Percentiles rank a stretch among this genome's conserved stretches.
Evolutionary conservation across 2,888 invertebrate genomes (phyloP).

Genomic region (Melinaea menophilus): DNA sequence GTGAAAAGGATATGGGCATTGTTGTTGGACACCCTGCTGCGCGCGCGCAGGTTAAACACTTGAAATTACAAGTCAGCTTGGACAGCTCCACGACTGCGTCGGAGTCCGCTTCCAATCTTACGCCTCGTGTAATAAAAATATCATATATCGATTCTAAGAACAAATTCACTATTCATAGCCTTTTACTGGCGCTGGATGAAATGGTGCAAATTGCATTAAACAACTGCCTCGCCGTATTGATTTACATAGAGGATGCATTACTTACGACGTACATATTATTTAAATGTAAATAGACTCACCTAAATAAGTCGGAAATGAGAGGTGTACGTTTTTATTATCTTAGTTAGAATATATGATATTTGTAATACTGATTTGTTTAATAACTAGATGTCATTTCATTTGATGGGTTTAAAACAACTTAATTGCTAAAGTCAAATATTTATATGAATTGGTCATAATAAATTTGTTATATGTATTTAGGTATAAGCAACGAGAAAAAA

Average conservation of each 20-base stretch:
- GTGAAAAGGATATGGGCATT: slow-evolving; percentile 77
- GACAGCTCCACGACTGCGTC: slow-evolving; percentile 44
- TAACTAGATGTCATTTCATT: neutral
- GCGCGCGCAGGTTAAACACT: slow-evolving; percentile 71
- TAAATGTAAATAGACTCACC: slow-evolving; percentile 16
- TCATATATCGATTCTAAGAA: slow-evolving; percentile 35
- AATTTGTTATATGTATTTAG: neutral
- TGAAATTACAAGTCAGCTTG: slow-evolving; percentile 72
- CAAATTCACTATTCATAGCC: slow-evolving; percentile 32
- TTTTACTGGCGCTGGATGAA: slow-evolving; percentile 21
- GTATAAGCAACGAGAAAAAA: neutral
- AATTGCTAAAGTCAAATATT: neutral
- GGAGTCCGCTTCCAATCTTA: slow-evolving; percentile 75
- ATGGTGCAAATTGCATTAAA: slow-evolving; percentile 24
- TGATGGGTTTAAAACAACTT: neutral
- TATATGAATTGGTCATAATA: neutral
- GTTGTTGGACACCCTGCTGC: slow-evolving; percentile 70
- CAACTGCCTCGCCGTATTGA: slow-evolving; percentile 19
- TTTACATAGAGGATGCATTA: slow-evolving; percentile 20
- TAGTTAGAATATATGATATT: neutral
- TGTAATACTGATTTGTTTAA: neutral
- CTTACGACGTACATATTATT: slow-evolving; percentile 18
- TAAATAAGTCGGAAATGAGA: slow-evolving; percentile 1
- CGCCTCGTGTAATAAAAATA: slow-evolving; percentile 65
- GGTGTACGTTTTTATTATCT: neutral